Conservation (phyloP, 2,113 vertebrate genomes). For the human region DNA sequence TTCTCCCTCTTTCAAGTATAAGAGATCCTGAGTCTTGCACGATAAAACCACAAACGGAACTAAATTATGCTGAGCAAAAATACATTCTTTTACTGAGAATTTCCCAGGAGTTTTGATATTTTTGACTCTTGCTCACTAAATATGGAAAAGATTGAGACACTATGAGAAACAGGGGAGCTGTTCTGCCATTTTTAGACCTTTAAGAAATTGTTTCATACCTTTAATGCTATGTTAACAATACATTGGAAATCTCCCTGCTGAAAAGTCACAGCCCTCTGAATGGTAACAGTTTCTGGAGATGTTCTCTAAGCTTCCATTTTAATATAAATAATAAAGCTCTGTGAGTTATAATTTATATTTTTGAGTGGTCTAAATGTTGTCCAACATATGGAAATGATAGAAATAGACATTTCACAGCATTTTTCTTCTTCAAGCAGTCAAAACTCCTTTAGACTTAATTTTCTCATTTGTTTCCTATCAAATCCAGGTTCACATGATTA, state of each 20-base stretch:
- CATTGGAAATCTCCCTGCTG: neutral
- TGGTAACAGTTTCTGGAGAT: neutral
- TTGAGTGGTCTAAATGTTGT: slow-evolving; percentile 4
- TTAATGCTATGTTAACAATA: slow-evolving; percentile 46
- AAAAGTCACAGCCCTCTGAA: slow-evolving; percentile 42
- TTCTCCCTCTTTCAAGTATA: slow-evolving; percentile 8
- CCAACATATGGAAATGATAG: neutral
- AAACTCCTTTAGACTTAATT: neutral
- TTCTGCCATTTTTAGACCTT: slow-evolving; percentile 74
- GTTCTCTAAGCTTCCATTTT: slow-evolving; percentile 37
- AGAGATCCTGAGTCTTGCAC: slow-evolving; percentile 47
- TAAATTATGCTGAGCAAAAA: slow-evolving; percentile 75
- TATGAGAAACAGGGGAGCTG: slow-evolving; percentile 57
- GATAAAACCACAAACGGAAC: slow-evolving; percentile 67
- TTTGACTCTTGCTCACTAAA: slow-evolving; percentile 79
- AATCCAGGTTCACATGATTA: neutral
- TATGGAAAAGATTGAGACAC: slow-evolving; percentile 77
- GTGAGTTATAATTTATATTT: slow-evolving; percentile 39
- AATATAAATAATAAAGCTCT: neutral
- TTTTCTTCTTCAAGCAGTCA: neutral
- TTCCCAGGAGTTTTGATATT: slow-evolving; percentile 81
- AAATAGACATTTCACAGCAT: neutral
- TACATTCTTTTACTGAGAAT: slow-evolving; percentile 77
- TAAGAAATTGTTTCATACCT: slow-evolving; percentile 56
- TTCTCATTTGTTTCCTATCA: neutral